Evolutionary conservation across 2,797 vertebrate species (phyloP).

Genomic region (Pipistrellus kuhlii): DNA sequence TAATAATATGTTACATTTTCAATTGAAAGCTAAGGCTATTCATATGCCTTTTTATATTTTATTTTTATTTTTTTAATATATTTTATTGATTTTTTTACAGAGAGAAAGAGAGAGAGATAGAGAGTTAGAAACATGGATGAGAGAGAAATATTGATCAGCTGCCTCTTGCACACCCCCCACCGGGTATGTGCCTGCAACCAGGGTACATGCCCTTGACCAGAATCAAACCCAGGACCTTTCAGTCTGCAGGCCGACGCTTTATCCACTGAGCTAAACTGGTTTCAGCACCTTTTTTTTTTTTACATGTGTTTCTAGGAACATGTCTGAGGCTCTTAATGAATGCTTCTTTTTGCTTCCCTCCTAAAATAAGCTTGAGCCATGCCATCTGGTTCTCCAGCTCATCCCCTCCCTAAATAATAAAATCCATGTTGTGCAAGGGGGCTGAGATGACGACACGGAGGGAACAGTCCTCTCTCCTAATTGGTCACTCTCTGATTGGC

Average conservation of each 20-base stretch:
- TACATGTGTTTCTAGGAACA: neutral
- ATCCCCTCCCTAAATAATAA: neutral
- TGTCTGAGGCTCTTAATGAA: neutral
- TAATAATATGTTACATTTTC: neutral
- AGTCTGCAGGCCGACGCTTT: too few relatives aligned
- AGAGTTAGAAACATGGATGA: too few relatives aligned
- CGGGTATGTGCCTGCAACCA: too few relatives aligned
- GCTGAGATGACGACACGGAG: accelerated
- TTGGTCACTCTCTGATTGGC: neutral
- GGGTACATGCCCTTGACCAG: too few relatives aligned
- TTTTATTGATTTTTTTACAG: too few relatives aligned
- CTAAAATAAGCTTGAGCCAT: neutral
- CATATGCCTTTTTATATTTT: neutral
- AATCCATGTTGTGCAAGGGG: neutral
- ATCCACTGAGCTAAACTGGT: too few relatives aligned
- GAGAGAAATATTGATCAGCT: too few relatives aligned
- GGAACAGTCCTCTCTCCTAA: neutral
- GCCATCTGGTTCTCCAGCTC: neutral
- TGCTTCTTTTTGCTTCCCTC: neutral
- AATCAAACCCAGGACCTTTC: too few relatives aligned
- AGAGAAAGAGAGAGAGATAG: too few relatives aligned
- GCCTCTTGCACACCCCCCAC: too few relatives aligned
- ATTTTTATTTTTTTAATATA: too few relatives aligned
- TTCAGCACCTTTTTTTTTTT: neutral
- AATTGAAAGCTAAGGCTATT: neutral